Evolutionary conservation across 2,113 vertebrate species (phyloP).

Genomic region (Zeus faber): DNA sequence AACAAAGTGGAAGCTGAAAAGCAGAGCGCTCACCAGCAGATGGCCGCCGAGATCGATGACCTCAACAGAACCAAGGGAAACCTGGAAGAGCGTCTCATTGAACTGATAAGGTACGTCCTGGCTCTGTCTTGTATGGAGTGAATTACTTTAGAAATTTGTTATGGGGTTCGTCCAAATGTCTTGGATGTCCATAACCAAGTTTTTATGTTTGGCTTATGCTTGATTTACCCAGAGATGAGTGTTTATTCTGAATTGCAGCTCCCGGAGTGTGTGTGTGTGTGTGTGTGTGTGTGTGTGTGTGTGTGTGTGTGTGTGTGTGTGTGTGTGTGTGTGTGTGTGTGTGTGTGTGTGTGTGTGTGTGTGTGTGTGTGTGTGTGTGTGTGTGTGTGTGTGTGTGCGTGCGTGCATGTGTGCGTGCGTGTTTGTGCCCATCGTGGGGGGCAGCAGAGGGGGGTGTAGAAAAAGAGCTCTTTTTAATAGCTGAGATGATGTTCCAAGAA

Average conservation of each 20-base stretch:
- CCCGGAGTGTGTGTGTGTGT: too few species aligned
- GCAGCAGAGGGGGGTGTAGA: too few species aligned
- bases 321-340: not conserved
- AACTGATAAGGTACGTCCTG: slow-evolving; percentile 84
- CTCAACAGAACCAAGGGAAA: slow-evolving; percentile 84
- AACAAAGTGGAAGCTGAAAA: slow-evolving; percentile 66
- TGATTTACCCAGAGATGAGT: too few species aligned
- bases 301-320: not conserved
- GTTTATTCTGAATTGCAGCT: too few species aligned
- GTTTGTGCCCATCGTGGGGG: too few species aligned
- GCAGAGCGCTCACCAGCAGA: slow-evolving; percentile 74
- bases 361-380: not conserved
- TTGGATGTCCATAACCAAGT: too few species aligned
- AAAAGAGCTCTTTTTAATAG: too few species aligned
- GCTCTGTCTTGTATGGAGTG: not conserved
- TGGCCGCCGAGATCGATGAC: slow-evolving; percentile 88
- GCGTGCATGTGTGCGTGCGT: not conserved
- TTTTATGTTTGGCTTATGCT: too few species aligned
- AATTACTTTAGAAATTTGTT: too few species aligned
- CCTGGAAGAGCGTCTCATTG: slow-evolving; percentile 92
- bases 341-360: not conserved
- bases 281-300: too few species aligned
- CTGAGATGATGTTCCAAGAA: too few species aligned
- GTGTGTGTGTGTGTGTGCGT: not conserved
- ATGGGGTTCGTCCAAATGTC: too few species aligned